A percentile compares a stretch with the other conserved stretches of the same genome.
These are phyloP conservation scores for Sebastes reedi DNA, from an alignment of 2,797 vertebrate genomes.

Conservation along the genomic window DNA sequence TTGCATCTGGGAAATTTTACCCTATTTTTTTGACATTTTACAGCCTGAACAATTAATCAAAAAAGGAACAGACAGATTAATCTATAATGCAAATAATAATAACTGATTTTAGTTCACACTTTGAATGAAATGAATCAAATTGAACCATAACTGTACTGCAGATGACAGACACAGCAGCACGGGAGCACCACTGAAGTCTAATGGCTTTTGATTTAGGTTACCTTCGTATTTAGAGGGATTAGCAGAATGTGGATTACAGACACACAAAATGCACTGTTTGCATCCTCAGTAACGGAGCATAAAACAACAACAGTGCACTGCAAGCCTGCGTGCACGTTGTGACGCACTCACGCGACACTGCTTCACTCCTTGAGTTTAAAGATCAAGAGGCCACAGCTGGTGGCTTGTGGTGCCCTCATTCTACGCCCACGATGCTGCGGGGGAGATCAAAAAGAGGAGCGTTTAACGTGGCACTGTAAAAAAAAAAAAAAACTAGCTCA, in stretches of 20 bases:
- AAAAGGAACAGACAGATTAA: background rate
- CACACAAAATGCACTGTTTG: conserved; percentile 53
- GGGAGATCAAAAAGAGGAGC: conserved; percentile 25
- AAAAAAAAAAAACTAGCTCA: background rate
- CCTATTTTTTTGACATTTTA: background rate
- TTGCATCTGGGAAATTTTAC: background rate
- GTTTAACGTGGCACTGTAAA: conserved; percentile 13
- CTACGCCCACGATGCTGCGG: conserved; percentile 27
- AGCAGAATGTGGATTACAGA: conserved; percentile 73
- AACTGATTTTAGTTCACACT: background rate
- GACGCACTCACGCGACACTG: conserved; percentile 23
- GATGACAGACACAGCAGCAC: conserved; percentile 8
- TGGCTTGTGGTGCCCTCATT: conserved; percentile 53
- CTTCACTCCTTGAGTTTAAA: conserved; percentile 38
- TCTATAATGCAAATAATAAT: background rate
- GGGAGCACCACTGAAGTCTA: conserved; percentile 37
- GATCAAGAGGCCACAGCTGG: conserved; percentile 62
- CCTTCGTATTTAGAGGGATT: conserved; percentile 79
- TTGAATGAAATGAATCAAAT: background rate
- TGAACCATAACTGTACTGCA: background rate
- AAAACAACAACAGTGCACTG: conserved; percentile 32
- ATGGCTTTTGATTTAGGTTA: conserved; percentile 78
- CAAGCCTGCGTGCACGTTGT: background rate
- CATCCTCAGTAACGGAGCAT: conserved; percentile 31
- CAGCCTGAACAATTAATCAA: background rate